Base-by-base conservation (phyloP, 2,797 vertebrate genomes). In the Intellagama lesueurii region DNA sequence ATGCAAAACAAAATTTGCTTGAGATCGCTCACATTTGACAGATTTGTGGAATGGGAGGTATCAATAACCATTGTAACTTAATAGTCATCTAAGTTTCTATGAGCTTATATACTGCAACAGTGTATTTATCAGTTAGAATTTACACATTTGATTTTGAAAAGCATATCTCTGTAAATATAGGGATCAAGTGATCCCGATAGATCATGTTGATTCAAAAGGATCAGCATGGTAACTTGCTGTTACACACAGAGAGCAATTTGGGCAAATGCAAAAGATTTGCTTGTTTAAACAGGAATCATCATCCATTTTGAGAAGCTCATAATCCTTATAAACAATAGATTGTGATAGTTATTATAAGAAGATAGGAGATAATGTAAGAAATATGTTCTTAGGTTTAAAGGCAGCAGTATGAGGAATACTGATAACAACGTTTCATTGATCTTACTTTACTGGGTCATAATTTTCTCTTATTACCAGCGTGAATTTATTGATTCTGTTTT, bases 21-120 rank as follows among this genome's bases (percentile, higher is more conserved):
- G 17, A 44, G 69, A 32, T n/a, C 19, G 11, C 30, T 30, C 47
- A 49, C 8, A n/a, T 52, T 72, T 52, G 44, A 47, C 44, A 72
- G 8, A n/a, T 72, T 30, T n/a, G 66, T 5, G 47, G 44, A n/a
- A 70, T 16, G 24, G 81, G 4, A 64, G 17, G 28, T 47, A 47
- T 60, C 60, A 82, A 28, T 32, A 89, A 12, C 24, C 49, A 78
- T 82, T 76, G 14, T 86, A 32, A 75, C 76, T 9, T 85, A 81
- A 68, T 80, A 56, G 26, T 79, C 24, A 3, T 4, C 47, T 56
- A 64, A 7, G 24, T 44, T 82, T 88, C 90, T 35, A 26, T 64
- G 81, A 0, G 11, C 89, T 90, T 81, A 40, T 81, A 16, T 40
- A 40, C 40, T 40, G 40, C 19, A 83, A 69, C 35, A n/a, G 40